Evolutionary conservation across 2,113 vertebrate genomes (phyloP), one percentile per base, ranked within the genome.

Genomic region (Arenaria interpres): DNA sequence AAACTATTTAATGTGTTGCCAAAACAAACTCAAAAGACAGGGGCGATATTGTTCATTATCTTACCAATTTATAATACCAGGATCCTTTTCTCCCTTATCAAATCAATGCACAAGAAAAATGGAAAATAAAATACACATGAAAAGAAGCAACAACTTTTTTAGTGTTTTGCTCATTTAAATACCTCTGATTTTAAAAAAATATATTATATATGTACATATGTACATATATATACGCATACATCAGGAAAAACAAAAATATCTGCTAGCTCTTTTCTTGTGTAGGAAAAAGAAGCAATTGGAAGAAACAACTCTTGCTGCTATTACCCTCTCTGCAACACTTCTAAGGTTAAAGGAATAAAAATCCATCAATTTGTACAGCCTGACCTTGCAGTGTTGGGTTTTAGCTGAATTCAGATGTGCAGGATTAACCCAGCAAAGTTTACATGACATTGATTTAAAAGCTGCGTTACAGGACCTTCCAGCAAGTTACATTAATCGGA

Each of bases 321-420:
- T 69, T 96, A 75, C 77, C 90, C 68, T 90, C 84, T 86, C 88
- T 32, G 89, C 88, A 97, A 97, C 93, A 83, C 93, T 89, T 97
- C 85, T 93, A 87, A 97, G 97, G 95, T 96, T 93, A 92, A 97
- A 90, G 89, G 94, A 93, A 97, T 94, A 94, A 95, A 93, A 96
- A 96, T 88, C 96, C 96, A 96, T 90, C 91, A 94, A 92, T 96
- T 96, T 97, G 95, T 92, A 76, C 59, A 74, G 91, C 75, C 69
- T 90, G 95, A 89, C 75, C 94, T 94, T 51, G 71, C 60, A 48
- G 85, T 51, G 71, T 59, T 81, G 96, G 80, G 57, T 92, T 94
- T 88, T 67, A 67, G 54, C 76, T 85, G 86, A 35, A 94, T 89
- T 94, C 96, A 95, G 95, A 96, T 93, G 96, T 96, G 90, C 91